Percentiles rank a stretch among this genome's conserved stretches.
These are phyloP conservation scores for Drosophila tani DNA, from an alignment of 1,140 invertebrate genomes.

Conservation along the genomic window DNA sequence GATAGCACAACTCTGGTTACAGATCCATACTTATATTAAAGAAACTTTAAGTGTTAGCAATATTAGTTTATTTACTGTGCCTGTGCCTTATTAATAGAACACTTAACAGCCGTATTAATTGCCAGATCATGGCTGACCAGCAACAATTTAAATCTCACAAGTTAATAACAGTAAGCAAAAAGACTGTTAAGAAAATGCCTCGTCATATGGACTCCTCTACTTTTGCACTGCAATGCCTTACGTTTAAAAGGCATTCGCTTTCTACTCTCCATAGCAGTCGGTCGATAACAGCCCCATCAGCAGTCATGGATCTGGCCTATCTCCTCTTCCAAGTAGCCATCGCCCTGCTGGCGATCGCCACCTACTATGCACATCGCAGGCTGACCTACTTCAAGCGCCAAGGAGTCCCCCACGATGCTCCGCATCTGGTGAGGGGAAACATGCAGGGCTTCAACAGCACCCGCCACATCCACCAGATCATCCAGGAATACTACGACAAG, in stretches of 20 bases:
- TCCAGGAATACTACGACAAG: slow-evolving; percentile 67
- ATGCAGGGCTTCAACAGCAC: slow-evolving; percentile 14
- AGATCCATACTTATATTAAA: neutral
- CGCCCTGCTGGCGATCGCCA: slow-evolving; percentile 32
- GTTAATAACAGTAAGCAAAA: neutral
- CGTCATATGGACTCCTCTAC: neutral
- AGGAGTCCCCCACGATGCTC: slow-evolving; percentile 75
- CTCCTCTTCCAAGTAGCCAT: slow-evolving; percentile 42
- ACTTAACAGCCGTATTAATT: neutral
- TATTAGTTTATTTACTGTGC: neutral
- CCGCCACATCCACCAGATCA: slow-evolving; percentile 16
- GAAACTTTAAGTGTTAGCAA: too few relatives aligned
- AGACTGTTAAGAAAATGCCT: neutral
- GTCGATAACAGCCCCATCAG: too few relatives aligned
- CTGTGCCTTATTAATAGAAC: neutral
- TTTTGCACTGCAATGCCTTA: too few relatives aligned
- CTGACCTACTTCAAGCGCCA: slow-evolving; percentile 72
- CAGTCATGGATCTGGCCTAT: slow-evolving; percentile 35
- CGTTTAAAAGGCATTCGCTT: too few relatives aligned
- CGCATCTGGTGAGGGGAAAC: slow-evolving; percentile 69
- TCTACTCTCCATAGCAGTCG: too few relatives aligned
- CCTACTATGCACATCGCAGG: slow-evolving; percentile 18
- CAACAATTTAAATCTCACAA: neutral
- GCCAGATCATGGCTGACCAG: neutral
- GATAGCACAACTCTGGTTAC: neutral